These are phyloP conservation scores for Mionectes olivaceus DNA, from an alignment of 2,797 vertebrate genomes.

Conservation along the genomic window DNA sequence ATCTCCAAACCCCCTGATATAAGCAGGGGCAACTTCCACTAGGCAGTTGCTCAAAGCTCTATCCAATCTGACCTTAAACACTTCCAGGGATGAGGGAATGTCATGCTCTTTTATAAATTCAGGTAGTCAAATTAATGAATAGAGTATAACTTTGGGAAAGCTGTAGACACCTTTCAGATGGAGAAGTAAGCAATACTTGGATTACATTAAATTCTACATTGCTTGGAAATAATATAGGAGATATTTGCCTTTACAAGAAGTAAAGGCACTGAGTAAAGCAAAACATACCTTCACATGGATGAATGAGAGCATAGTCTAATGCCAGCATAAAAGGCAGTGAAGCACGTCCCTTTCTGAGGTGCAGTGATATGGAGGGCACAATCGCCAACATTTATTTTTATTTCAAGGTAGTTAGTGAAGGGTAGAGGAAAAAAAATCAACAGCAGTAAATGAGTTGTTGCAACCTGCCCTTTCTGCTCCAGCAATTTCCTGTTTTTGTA, in stretches of 20 bases:
- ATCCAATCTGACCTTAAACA: background rate
- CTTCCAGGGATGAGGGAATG: background rate
- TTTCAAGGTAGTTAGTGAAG: background rate
- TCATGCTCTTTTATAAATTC: background rate
- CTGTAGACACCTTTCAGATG: background rate
- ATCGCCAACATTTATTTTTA: background rate
- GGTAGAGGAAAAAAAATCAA: background rate
- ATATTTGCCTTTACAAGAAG: background rate
- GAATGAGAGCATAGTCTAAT: background rate
- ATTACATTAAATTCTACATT: background rate
- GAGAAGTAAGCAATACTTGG: background rate
- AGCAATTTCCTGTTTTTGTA: constrained; percentile 10
- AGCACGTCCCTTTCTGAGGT: background rate
- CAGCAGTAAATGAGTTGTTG: constrained; percentile 28
- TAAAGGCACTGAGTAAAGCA: background rate
- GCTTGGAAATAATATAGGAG: background rate
- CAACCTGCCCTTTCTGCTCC: constrained; percentile 60
- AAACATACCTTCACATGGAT: background rate
- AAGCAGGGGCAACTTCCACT: background rate
- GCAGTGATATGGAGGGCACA: background rate
- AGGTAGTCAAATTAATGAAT: background rate
- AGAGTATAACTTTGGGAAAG: background rate
- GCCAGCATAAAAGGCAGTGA: background rate
- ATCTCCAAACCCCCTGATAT: background rate
- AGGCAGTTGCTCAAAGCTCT: background rate